A percentile compares a stretch with the other conserved stretches of the same genome.
Conservation (phyloP, 2,888 invertebrate species). For the Operophtera brumata region DNA sequence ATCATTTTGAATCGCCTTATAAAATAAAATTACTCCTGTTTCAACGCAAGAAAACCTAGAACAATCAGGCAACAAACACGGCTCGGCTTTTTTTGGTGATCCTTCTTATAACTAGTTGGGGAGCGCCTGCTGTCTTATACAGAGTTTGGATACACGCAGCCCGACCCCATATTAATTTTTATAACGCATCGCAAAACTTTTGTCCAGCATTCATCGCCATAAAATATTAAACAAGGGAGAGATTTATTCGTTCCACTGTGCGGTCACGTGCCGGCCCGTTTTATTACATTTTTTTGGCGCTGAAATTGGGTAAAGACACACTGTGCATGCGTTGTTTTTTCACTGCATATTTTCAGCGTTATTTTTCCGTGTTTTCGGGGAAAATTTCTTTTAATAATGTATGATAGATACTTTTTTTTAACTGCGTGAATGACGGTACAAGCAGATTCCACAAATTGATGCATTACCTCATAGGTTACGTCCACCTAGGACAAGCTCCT, state of each 20-base stretch:
- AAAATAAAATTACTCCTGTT: too few relatives aligned
- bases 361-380: conserved; percentile 1
- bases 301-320: conserved; percentile 37
- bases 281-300: conserved; percentile 70
- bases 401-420: background rate
- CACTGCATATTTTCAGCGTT: conserved; percentile 14
- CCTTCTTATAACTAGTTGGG: too few relatives aligned
- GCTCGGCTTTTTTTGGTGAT: too few relatives aligned
- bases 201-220: conserved; percentile 56
- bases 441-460: too few relatives aligned
- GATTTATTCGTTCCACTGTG: conserved; percentile 58
- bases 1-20: too few relatives aligned
- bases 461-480: too few relatives aligned
- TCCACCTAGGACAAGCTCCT: too few relatives aligned
- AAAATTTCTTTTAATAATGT: background rate
- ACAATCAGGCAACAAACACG: too few relatives aligned
- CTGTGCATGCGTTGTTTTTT: conserved; percentile 37
- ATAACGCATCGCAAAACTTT: conserved; percentile 55
- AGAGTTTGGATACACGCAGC: too few relatives aligned
- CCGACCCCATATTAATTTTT: conserved; percentile 64
- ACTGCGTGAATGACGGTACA: too few relatives aligned
- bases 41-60: too few relatives aligned
- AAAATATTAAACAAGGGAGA: conserved; percentile 64
- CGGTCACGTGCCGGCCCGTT: conserved; percentile 68
- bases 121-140: too few relatives aligned